Conservation (phyloP, 2,113 vertebrate genomes). For the Hippocampus barbouri region DNA sequence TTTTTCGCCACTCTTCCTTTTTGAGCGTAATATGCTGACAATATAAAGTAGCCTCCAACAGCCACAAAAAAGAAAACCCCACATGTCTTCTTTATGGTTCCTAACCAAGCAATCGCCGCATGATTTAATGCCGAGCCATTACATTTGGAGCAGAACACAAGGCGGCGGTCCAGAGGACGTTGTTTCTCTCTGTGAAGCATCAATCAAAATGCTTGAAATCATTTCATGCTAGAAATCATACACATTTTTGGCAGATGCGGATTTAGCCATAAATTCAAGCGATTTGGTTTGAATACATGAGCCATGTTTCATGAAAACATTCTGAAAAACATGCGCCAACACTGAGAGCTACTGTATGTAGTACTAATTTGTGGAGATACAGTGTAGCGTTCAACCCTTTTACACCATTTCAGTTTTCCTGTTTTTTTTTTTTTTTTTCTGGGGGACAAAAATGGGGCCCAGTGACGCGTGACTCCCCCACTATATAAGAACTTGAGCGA, state of each 20-base stretch:
- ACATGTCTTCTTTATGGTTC: constrained; percentile 1
- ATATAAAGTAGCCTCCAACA: constrained; percentile 23
- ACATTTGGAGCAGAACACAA: constrained; percentile 22
- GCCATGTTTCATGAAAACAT: background rate
- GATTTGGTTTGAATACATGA: background rate
- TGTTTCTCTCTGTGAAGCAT: constrained; percentile 17
- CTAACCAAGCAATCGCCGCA: constrained; percentile 2
- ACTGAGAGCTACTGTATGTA: too few species aligned
- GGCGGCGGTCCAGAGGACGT: constrained; percentile 15
- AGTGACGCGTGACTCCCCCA: too few species aligned
- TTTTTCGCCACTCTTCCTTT: constrained; percentile 10
- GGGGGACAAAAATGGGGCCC: too few species aligned
- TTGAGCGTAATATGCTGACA: constrained; percentile 22
- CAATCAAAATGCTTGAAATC: constrained; percentile 15
- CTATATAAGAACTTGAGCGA: too few species aligned
- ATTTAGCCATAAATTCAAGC: constrained; percentile 5
- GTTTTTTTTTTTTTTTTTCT: too few species aligned
- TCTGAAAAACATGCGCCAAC: too few species aligned
- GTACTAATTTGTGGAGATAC: background rate
- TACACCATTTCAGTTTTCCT: too few species aligned
- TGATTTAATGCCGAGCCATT: constrained; percentile 29
- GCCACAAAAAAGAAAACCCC: constrained; percentile 5
- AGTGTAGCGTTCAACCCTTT: too few species aligned
- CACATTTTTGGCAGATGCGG: constrained; percentile 17
- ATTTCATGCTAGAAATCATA: constrained; percentile 26